A percentile compares a stretch with the other conserved stretches of the same genome.
Evolutionary conservation across 2,797 vertebrate species (phyloP).

Genomic region (Pachyuromys duprasi): DNA sequence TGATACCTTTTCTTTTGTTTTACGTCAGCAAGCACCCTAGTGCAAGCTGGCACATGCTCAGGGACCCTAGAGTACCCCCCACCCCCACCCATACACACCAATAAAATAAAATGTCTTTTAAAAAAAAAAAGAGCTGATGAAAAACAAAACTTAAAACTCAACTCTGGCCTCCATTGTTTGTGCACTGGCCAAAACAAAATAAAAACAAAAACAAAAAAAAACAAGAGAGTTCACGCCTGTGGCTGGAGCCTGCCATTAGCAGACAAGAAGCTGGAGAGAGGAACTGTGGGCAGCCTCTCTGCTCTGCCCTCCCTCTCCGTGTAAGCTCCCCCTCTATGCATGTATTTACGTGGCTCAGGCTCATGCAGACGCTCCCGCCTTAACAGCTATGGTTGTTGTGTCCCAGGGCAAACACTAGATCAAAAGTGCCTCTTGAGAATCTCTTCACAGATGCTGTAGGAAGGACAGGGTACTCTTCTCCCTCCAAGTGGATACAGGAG

Average conservation of each 20-base stretch:
- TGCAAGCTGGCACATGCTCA: background rate
- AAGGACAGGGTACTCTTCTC: background rate
- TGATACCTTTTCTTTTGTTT: background rate
- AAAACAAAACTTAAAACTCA: background rate
- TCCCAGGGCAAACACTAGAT: too few species aligned
- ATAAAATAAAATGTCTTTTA: background rate
- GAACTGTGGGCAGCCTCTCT: accelerated
- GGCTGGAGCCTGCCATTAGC: background rate
- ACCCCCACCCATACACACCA: background rate
- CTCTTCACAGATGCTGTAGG: background rate
- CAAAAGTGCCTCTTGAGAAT: background rate
- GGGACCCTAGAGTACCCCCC: too few species aligned
- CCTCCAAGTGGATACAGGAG: background rate
- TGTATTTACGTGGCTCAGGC: background rate
- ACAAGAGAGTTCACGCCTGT: background rate
- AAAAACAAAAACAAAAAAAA: too few species aligned
- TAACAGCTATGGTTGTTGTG: background rate
- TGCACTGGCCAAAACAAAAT: background rate
- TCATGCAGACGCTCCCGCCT: background rate
- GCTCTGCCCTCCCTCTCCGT: background rate
- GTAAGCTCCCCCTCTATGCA: background rate
- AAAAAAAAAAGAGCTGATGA: too few species aligned
- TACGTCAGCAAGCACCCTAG: background rate
- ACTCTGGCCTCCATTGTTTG: background rate
- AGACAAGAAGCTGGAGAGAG: background rate